Conservation (phyloP, 1,140 invertebrate genomes). For the Delia radicum region DNA sequence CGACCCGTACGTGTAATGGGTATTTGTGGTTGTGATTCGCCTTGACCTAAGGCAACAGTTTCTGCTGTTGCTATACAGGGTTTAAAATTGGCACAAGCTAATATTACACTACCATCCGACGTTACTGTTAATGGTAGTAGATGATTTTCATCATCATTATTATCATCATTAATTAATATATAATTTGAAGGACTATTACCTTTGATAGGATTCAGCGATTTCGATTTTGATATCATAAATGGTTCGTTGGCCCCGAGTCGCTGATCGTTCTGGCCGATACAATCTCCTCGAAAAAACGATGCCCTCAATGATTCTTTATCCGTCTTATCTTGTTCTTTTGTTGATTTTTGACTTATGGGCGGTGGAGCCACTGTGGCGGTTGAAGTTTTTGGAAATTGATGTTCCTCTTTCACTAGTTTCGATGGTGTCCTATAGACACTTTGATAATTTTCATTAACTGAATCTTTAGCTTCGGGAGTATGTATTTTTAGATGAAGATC, state of each 20-base stretch:
- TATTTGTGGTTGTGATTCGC: background rate
- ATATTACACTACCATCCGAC: slow-evolving; percentile 29
- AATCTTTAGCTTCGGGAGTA: slow-evolving; percentile 46
- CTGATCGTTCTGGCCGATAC: slow-evolving; percentile 31
- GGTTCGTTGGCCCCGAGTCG: slow-evolving; percentile 37
- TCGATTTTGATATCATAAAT: slow-evolving; percentile 29
- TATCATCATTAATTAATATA: too few relatives aligned
- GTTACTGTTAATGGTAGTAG: slow-evolving; percentile 18
- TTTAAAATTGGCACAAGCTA: slow-evolving; percentile 29
- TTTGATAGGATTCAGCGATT: slow-evolving; percentile 49
- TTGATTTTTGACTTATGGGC: background rate
- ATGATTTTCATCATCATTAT: background rate
- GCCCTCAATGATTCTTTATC: background rate
- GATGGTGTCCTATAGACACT: slow-evolving; percentile 50
- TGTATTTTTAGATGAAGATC: slow-evolving; percentile 47
- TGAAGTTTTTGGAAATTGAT: slow-evolving; percentile 43
- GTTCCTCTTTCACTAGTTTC: slow-evolving; percentile 41
- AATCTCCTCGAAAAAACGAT: slow-evolving; percentile 51
- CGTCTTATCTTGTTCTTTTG: background rate
- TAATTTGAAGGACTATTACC: slow-evolving; percentile 36
- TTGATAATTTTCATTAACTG: slow-evolving; percentile 49
- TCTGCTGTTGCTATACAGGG: slow-evolving; percentile 34
- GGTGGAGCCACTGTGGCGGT: slow-evolving; percentile 33
- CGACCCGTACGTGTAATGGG: slow-evolving; percentile 37
- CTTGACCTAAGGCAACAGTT: too few relatives aligned